Evolutionary conservation across 2,113 vertebrate genomes (phyloP), one percentile per base, ranked within the genome.

Genomic region (Corydoras maculifer): DNA sequence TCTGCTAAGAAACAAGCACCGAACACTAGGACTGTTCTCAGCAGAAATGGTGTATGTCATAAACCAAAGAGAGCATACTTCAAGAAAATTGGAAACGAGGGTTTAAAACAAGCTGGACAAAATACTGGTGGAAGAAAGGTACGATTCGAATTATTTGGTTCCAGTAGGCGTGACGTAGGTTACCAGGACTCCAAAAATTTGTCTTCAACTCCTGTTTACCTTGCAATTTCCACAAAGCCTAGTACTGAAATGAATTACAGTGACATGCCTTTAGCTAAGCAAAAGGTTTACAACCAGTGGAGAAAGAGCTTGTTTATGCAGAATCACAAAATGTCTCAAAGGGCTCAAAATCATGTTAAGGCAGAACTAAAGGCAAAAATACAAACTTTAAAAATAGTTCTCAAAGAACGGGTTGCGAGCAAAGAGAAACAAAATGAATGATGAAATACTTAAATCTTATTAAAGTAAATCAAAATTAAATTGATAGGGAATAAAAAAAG

Each of bases 261-360:
- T 2, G 62, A 53, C 12, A 8, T 25, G 58, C 60, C 58, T 43
- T 74, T 72, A 15, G 78, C 78, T 0, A 79, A 65, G 48, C 32
- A 77, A 69, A 79, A 77, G 51, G 75, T 79, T 31, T 69, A 57
- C 9, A 68, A 50, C 15, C 60, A 71, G 49, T 79, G 78, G 78
- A 60, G 10, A 5, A 65, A 18, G 51, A 70, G 74, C 1, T 79
- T 71, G 12, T 58, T 74, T 58, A 63, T 14, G 51, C 60, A 32
- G 13, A 8, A 13, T 51, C 9, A 59, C 69, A 55, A 8, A 54
- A 25, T 3, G 57, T 48, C 2, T 35, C 12, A 50, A 32, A 72
- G 50, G 43, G 3, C 3, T 2, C 54, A 59, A 11, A 50, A 50
- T 25, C 9, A 11, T 1, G n/a, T 9, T 0, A 13, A 58, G 70